Conservation (phyloP, 2,113 vertebrate species). For the Sylvilagus bachmani region DNA sequence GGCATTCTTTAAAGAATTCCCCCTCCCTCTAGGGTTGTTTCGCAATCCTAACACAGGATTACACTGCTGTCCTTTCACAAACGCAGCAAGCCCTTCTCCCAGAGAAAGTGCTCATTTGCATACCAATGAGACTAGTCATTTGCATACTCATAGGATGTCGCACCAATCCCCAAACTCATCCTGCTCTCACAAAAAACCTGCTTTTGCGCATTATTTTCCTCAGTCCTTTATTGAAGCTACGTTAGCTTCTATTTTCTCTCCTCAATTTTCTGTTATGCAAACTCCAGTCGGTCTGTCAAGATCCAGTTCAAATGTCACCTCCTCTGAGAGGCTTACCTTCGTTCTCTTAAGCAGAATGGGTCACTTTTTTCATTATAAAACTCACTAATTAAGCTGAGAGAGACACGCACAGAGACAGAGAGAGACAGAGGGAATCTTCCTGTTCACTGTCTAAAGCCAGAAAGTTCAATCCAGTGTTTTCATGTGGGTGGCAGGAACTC, state of each 20-base stretch:
- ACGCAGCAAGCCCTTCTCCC: neutral
- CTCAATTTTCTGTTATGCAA: constrained; percentile 9
- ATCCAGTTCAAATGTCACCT: constrained; percentile 18
- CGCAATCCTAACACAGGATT: neutral
- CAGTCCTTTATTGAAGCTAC: neutral
- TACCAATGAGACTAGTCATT: constrained; percentile 10
- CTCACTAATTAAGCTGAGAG: too few species aligned
- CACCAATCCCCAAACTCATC: neutral
- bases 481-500: too few species aligned
- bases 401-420: too few species aligned
- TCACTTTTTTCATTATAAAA: neutral
- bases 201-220: neutral
- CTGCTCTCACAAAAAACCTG: neutral
- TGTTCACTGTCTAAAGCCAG: too few species aligned
- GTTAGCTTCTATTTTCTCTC: neutral
- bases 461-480: too few species aligned
- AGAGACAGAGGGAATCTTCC: too few species aligned
- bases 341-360: neutral
- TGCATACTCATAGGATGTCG: constrained; percentile 18
- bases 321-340: constrained; percentile 24
- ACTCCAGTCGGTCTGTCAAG: neutral
- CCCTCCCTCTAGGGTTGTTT: neutral
- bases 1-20: constrained; percentile 9
- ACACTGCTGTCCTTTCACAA: constrained; percentile 42
- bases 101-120: neutral